These are phyloP conservation scores for Drosophila tanythrix DNA, from an alignment of 2,888 invertebrate species.

Conservation along the genomic window DNA sequence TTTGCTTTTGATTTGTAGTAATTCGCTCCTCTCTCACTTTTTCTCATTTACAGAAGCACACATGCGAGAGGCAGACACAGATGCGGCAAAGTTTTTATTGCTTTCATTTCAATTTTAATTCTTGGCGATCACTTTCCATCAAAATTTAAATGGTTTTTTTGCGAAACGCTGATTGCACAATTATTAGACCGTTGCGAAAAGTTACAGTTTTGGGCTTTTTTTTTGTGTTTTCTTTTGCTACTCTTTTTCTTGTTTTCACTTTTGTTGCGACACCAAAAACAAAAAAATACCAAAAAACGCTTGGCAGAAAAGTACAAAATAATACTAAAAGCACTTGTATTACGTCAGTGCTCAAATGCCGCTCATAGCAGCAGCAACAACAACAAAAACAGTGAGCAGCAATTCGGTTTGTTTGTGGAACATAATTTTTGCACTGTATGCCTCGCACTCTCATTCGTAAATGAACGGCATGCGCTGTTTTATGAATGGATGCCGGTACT, in stretches of 20 bases:
- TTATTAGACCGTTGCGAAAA: constrained; percentile 28
- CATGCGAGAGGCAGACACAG: constrained; percentile 23
- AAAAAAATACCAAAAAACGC: constrained; percentile 44
- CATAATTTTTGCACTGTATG: constrained; percentile 38
- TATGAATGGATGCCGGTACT: constrained; percentile 66
- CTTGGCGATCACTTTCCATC: constrained; percentile 25
- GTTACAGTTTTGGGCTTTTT: constrained; percentile 28
- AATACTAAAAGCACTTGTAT: constrained; percentile 52
- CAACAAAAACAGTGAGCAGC: constrained; percentile 42
- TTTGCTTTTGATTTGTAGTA: constrained; percentile 42
- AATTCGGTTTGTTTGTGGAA: constrained; percentile 73
- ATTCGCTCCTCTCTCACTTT: constrained; percentile 14
- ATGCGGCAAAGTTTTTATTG: constrained; percentile 41
- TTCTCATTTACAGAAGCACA: constrained; percentile 12
- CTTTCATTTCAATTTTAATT: constrained; percentile 21
- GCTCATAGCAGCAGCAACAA: constrained; percentile 47
- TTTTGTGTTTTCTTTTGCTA: constrained; percentile 35
- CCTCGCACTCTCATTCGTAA: constrained; percentile 49
- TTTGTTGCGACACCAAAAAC: constrained; percentile 49
- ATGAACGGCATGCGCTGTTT: constrained; percentile 49
- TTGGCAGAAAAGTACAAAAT: constrained; percentile 45
- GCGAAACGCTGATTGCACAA: constrained; percentile 38
- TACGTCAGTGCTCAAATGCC: constrained; percentile 61
- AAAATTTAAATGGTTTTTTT: constrained; percentile 17
- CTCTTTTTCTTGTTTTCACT: constrained; percentile 67